These are phyloP conservation scores for Neoitamus cyanurus DNA, from an alignment of 2,888 invertebrate genomes.

Conservation along the genomic window DNA sequence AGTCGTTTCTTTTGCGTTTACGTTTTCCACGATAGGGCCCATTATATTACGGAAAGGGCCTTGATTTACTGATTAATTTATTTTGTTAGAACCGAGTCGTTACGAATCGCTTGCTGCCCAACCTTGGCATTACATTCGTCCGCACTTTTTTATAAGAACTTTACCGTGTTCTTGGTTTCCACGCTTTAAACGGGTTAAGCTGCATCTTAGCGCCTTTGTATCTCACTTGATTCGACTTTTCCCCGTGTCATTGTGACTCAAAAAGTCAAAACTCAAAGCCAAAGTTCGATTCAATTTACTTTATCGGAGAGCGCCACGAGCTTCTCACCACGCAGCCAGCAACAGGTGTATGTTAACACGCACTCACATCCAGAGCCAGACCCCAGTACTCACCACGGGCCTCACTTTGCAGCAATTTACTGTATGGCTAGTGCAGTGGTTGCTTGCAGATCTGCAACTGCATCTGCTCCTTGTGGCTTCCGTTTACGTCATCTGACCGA, in stretches of 20 bases:
- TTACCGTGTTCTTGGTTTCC: too few species aligned
- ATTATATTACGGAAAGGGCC: background rate
- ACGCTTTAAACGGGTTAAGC: background rate
- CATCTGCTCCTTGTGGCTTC: background rate
- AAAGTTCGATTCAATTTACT: background rate
- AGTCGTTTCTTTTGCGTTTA: too few species aligned
- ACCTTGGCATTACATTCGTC: background rate
- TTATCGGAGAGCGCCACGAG: background rate
- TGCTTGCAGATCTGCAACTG: constrained; percentile 24
- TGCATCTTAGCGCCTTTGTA: too few species aligned
- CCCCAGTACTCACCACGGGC: background rate
- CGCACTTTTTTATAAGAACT: background rate
- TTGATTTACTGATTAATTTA: background rate
- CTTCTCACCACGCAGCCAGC: background rate
- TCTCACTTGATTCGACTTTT: background rate
- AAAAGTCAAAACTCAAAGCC: background rate
- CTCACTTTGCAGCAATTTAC: background rate
- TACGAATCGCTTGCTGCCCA: background rate
- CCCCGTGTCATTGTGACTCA: background rate
- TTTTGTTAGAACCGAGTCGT: too few species aligned
- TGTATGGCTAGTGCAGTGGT: background rate
- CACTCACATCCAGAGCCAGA: background rate
- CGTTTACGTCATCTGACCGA: constrained; percentile 27
- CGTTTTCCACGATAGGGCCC: too few species aligned
- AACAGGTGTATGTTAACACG: background rate